Evolutionary conservation across 2,113 vertebrate species (phyloP).

Genomic region (Acanthochromis polyacanthus): DNA sequence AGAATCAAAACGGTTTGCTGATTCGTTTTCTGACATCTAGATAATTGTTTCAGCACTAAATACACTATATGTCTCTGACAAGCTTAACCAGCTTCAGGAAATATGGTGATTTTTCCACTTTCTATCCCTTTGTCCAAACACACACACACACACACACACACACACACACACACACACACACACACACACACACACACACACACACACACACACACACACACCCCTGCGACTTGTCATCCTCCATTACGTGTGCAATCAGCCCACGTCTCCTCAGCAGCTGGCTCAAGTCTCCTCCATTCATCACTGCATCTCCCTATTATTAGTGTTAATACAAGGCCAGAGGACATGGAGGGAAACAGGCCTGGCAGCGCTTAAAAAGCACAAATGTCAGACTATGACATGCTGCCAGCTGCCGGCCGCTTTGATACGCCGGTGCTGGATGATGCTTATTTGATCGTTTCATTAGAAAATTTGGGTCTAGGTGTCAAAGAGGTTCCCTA

Average conservation of each 20-base stretch:
- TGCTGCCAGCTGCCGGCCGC: constrained; percentile 83
- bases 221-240: constrained; percentile 52
- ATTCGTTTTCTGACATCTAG: no score
- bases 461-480: constrained; percentile 84
- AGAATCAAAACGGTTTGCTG: no score
- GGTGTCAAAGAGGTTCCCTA: constrained; percentile 91
- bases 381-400: constrained; percentile 75
- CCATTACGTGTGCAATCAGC: constrained; percentile 57
- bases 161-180: constrained; percentile 9
- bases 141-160: constrained; percentile 3
- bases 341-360: constrained; percentile 78
- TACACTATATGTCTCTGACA: no score
- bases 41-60: no score
- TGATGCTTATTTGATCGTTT: constrained; percentile 90
- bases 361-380: constrained; percentile 81
- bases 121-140: not conserved
- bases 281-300: constrained; percentile 73
- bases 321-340: constrained; percentile 80
- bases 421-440: constrained; percentile 87
- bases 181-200: no score
- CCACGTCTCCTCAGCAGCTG: constrained; percentile 68
- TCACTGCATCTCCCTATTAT: constrained; percentile 72
- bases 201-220: not conserved
- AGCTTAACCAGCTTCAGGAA: no score
- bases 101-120: no score